A percentile compares a stretch with the other conserved stretches of the same genome.
These are phyloP conservation scores for Cynopterus brachyotis DNA, from an alignment of 2,113 vertebrate genomes.

Conservation along the genomic window DNA sequence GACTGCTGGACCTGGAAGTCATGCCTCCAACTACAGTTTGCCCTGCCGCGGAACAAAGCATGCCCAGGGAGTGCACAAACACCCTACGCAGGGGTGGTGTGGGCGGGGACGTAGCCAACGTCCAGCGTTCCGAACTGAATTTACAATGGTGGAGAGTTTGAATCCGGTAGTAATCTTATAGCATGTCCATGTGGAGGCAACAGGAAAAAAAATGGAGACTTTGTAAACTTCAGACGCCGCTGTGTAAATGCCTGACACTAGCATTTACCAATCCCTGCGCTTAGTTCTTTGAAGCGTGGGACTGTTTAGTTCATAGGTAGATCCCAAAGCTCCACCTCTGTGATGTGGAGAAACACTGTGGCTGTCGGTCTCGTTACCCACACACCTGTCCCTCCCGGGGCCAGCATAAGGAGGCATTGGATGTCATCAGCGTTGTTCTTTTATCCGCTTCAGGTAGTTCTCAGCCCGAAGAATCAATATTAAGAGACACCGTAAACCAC, in stretches of 20 bases:
- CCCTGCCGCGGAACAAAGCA: neutral
- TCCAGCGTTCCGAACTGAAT: neutral
- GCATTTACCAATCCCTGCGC: neutral
- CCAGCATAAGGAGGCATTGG: rapidly evolving
- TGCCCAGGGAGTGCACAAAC: no score
- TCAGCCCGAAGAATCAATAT: neutral
- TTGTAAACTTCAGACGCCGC: neutral
- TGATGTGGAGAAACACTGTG: neutral
- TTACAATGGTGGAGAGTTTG: neutral
- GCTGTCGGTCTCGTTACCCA: neutral
- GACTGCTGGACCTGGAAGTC: no score
- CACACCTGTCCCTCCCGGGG: neutral
- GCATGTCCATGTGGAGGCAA: neutral
- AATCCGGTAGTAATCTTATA: neutral
- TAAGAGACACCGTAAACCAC: neutral
- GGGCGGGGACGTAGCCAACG: neutral
- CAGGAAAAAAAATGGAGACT: neutral
- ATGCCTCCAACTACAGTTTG: neutral
- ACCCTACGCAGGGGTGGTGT: neutral
- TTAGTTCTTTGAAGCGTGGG: neutral
- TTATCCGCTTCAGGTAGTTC: neutral
- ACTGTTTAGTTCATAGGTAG: neutral
- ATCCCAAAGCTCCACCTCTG: neutral
- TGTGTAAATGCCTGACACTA: neutral
- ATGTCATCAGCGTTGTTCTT: neutral